phyloP scores from a whole-genome alignment of 2,797 vertebrate species.

The Glossophaga mutica region DNA sequence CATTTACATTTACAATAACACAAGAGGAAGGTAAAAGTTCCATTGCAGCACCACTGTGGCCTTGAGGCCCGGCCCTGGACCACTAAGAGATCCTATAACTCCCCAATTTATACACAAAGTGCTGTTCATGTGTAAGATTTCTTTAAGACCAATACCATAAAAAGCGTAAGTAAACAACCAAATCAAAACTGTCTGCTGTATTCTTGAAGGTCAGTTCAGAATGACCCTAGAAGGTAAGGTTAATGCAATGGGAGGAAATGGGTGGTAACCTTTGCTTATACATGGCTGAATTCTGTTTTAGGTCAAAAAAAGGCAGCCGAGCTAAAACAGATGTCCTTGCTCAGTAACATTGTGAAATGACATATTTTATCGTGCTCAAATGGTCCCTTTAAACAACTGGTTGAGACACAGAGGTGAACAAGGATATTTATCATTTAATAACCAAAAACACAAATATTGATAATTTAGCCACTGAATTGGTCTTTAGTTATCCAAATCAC shows the following conservation, averaged over 20 bases:
- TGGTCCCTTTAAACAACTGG: background rate
- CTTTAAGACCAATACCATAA: background rate
- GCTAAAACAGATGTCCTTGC: background rate
- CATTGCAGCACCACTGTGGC: background rate
- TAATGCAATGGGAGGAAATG: background rate
- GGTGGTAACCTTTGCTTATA: background rate
- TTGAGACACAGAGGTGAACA: background rate
- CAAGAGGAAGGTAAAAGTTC: background rate
- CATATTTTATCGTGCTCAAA: conserved; percentile 5
- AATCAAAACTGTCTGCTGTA: background rate
- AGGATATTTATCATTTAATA: background rate
- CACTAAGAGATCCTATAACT: background rate
- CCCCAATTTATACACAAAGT: background rate
- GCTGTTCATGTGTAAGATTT: background rate
- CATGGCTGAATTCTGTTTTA: conserved; percentile 12
- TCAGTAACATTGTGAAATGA: background rate
- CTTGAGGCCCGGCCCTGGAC: background rate
- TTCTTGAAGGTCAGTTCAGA: conserved; percentile 28
- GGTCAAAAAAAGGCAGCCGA: background rate
- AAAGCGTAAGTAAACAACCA: conserved; percentile 13
- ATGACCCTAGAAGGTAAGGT: conserved; percentile 31
- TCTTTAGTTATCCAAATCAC: background rate
- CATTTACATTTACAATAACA: background rate
- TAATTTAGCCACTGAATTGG: background rate
- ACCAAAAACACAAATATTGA: background rate